Evolutionary conservation across 2,797 vertebrate species (phyloP).

Genomic region (Fistularia commersonii): DNA sequence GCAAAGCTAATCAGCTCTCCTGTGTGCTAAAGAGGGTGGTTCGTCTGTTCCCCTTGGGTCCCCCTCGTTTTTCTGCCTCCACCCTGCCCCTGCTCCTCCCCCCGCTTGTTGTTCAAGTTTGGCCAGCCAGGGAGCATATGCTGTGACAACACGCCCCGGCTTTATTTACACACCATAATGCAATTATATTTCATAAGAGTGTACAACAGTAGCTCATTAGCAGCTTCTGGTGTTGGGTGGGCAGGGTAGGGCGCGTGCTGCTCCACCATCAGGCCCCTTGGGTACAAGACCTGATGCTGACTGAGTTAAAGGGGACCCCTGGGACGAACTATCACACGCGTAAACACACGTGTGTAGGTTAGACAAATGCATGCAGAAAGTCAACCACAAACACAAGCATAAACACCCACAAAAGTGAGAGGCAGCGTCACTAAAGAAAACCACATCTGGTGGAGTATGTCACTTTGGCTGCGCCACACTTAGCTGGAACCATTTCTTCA

Average conservation of each 20-base stretch:
- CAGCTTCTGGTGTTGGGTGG: conserved; percentile 81
- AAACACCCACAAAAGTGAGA: conserved; percentile 41
- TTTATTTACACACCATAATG: conserved; percentile 95
- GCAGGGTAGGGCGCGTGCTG: conserved; percentile 71
- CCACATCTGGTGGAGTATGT: conserved; percentile 42
- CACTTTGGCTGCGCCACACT: conserved; percentile 31
- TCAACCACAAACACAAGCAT: conserved; percentile 48
- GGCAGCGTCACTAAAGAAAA: conserved; percentile 61
- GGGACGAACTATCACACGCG: conserved; percentile 44
- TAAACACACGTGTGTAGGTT: conserved; percentile 24
- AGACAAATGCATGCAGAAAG: conserved; percentile 39
- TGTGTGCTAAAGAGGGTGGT: conserved; percentile 41
- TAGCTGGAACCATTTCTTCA: conserved; percentile 45
- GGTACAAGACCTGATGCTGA: conserved; percentile 73
- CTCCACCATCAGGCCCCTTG: conserved; percentile 69
- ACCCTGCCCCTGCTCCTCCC: conserved; percentile 43
- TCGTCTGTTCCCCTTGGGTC: conserved; percentile 48
- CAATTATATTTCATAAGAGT: conserved; percentile 97
- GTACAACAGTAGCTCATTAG: conserved; percentile 98
- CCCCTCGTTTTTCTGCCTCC: conserved; percentile 35
- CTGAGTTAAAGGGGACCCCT: conserved; percentile 64
- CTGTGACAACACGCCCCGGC: conserved; percentile 91
- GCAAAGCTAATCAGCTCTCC: conserved; percentile 53
- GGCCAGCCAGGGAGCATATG: conserved; percentile 89
- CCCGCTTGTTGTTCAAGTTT: conserved; percentile 83